Conservation (phyloP, 2,888 invertebrate genomes). For the Lasioglossum leucozonium region DNA sequence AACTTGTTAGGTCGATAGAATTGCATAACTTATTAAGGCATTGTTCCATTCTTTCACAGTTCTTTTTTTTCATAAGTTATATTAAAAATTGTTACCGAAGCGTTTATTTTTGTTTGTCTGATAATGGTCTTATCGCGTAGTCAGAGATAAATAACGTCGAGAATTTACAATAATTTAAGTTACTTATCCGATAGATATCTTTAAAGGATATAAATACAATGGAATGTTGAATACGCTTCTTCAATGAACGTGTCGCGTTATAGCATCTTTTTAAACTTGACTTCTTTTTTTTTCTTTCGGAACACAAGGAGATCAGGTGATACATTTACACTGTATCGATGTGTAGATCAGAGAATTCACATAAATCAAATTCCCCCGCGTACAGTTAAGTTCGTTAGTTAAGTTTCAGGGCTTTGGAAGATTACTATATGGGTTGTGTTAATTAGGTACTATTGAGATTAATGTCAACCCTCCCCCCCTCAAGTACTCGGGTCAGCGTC, state of each 20-base stretch:
- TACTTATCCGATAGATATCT: conserved; percentile 50
- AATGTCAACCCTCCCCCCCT: conserved; percentile 17
- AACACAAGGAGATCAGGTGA: conserved; percentile 54
- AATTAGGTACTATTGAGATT: conserved; percentile 38
- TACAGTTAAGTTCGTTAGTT: conserved; percentile 33
- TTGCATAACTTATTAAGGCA: conserved; percentile 60
- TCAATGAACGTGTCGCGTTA: conserved; percentile 7
- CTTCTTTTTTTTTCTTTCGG: conserved; percentile 18
- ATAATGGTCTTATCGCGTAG: conserved; percentile 33
- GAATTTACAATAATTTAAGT: conserved; percentile 56
- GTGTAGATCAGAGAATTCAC: conserved; percentile 32
- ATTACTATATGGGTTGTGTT: conserved; percentile 20
- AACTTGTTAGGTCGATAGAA: conserved; percentile 50
- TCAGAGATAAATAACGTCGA: conserved; percentile 46
- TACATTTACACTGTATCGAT: conserved; percentile 36
- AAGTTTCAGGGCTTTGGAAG: conserved; percentile 33
- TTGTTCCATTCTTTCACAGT: conserved; percentile 35
- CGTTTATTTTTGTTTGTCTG: conserved; percentile 14
- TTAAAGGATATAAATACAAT: conserved; percentile 48
- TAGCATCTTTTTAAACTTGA: conserved; percentile 7
- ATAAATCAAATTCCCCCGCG: conserved; percentile 34
- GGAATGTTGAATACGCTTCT: conserved; percentile 42
- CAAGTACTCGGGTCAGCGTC: conserved; percentile 29
- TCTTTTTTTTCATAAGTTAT: conserved; percentile 17
- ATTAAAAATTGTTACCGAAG: conserved; percentile 36